Base-by-base conservation (phyloP, 2,888 invertebrate genomes). In the Ectemnius lituratus region DNA sequence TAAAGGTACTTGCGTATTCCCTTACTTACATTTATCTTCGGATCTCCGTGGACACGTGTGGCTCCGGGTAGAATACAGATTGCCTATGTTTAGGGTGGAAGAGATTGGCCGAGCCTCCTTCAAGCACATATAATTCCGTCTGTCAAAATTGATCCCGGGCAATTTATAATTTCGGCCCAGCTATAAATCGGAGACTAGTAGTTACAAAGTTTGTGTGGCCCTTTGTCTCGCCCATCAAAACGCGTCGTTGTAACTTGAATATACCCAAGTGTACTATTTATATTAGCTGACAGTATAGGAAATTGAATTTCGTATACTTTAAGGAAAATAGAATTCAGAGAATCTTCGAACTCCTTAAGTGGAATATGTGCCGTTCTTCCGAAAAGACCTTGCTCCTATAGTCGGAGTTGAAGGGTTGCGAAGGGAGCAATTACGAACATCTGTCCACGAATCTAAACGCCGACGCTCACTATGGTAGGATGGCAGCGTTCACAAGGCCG, bases 371-470 rank as follows among this genome's bases (percentile, higher is more conserved):
- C 79, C 76, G 60, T 65, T 72, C 73, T 49, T 61, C 62, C 70
- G 72, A 37, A 6, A 11, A 73, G 81, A 23, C 23, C 23, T 37
- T 11, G 37, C 8, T 5, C 37, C 75, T 75, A 73, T 69, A 80
- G 68, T 72, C 64, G 58, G 62, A 62, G 47, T 60, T 46, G 65
- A 60, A 28, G 57, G 73, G 61, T 49, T 16, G 27, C 49, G 60
- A 20, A 62, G 60, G 60, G 64, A 65, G 80, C 84, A 83, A 83
- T 83, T 83, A 83, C 78, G 80, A 84, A 76, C 83, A 83, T 81
- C 84, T 83, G 83, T 78, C 84, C 79, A 69, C 81, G 75, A 75
- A 78, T 81, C 79, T 80, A 78, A 76, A 78, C 73, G 73, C 72
- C 73, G 73, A 68, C 76, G 63, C 76, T 72, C 66, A 63, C 76